These are phyloP conservation scores for Sisyra nigra DNA, from an alignment of 2,888 invertebrate genomes.

Conservation along the genomic window DNA sequence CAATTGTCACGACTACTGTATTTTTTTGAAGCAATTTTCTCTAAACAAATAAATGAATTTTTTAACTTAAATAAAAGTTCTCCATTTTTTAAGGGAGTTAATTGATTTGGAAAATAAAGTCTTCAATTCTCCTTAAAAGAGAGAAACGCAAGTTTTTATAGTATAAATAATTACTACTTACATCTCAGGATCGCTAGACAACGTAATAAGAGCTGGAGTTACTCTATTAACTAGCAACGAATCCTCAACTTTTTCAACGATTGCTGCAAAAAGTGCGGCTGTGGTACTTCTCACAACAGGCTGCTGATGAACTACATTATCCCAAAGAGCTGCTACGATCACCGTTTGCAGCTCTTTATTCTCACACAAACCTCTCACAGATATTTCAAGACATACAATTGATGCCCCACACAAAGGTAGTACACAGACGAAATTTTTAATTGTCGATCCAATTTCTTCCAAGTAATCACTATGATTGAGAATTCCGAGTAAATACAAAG, in stretches of 20 bases:
- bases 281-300: conserved; percentile 41
- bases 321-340: conserved; percentile 43
- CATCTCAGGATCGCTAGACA: conserved; percentile 51
- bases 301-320: conserved; percentile 47
- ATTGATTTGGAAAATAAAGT: conserved; percentile 4
- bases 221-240: conserved; percentile 37
- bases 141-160: too few species aligned
- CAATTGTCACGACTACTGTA: too few species aligned
- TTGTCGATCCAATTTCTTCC: conserved; percentile 33
- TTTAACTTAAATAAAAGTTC: too few species aligned
- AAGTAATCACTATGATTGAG: conserved; percentile 33
- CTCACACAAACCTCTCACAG: conserved; percentile 23
- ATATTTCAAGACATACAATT: conserved; percentile 25
- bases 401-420: conserved; percentile 35
- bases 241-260: conserved; percentile 36
- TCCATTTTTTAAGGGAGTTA: too few species aligned
- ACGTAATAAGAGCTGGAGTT: conserved; percentile 50
- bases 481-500: conserved; percentile 41
- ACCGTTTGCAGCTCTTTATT: conserved; percentile 31
- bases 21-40: too few species aligned
- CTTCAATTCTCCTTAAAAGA: too few species aligned
- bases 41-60: too few species aligned
- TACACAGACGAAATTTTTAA: conserved; percentile 39
- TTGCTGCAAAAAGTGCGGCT: conserved; percentile 38
- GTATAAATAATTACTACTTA: too few species aligned